phyloP scores from a whole-genome alignment of 1,140 invertebrate genomes.

The Oryzaephilus surinamensis region DNA sequence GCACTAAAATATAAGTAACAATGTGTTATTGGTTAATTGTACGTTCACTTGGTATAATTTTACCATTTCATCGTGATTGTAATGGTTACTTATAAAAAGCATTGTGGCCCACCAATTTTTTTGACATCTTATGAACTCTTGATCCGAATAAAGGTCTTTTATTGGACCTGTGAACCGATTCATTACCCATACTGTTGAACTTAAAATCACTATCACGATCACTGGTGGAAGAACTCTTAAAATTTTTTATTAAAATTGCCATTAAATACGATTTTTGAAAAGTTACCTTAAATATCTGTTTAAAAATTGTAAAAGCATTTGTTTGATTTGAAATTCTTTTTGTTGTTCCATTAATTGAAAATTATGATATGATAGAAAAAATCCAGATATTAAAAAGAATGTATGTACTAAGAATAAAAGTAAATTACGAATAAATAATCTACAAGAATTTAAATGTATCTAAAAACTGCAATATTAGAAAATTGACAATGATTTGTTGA shows the following conservation, averaged over 20 bases:
- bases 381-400: slow-evolving; percentile 20
- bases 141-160: slow-evolving; percentile 9
- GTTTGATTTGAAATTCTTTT: too few species aligned
- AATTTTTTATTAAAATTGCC: slow-evolving; percentile 4
- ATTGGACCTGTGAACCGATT: slow-evolving; percentile 10
- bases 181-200: slow-evolving; percentile 11
- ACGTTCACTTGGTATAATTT: too few species aligned
- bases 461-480: slow-evolving; percentile 1
- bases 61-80: slow-evolving; percentile 16
- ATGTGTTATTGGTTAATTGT: slow-evolving; percentile 1
- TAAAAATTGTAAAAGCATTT: slow-evolving; percentile 14
- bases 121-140: slow-evolving; percentile 14
- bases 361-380: too few species aligned
- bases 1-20: slow-evolving; percentile 15
- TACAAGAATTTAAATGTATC: slow-evolving; percentile 4
- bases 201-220: slow-evolving; percentile 10
- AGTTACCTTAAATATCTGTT: slow-evolving; percentile 24
- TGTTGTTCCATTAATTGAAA: too few species aligned
- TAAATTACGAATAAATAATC: slow-evolving; percentile 6
- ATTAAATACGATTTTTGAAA: too few species aligned
- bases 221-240: slow-evolving; percentile 17
- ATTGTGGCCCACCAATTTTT: slow-evolving; percentile 21
- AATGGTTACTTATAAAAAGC: slow-evolving; percentile 19
- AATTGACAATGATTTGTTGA: neutral
- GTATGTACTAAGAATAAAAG: slow-evolving; percentile 15